Evolutionary conservation across 1,140 invertebrate species (phyloP).

Genomic region (Tetragonula clypearis): DNA sequence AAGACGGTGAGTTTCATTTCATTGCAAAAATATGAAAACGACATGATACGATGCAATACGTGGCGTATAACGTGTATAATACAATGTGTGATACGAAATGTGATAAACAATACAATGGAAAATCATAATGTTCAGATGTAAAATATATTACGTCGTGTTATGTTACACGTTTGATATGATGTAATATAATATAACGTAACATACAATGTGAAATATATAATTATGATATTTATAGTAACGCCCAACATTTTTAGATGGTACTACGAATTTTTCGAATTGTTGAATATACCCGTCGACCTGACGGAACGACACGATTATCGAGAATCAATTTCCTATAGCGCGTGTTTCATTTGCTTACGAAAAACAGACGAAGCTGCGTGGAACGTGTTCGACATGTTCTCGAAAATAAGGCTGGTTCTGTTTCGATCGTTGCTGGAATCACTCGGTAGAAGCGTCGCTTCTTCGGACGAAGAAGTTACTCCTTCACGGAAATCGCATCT

Average conservation of each 20-base stretch:
- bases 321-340: neutral
- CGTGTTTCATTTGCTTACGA: neutral
- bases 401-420: constrained; percentile 63
- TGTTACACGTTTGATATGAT: too few species aligned
- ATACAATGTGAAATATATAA: too few species aligned
- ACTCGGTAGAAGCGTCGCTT: constrained; percentile 25
- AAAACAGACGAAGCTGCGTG: constrained; percentile 37
- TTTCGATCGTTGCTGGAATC: constrained; percentile 64
- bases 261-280: neutral
- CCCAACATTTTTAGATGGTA: too few species aligned
- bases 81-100: too few species aligned
- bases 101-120: too few species aligned
- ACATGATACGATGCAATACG: neutral
- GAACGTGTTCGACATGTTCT: constrained; percentile 67
- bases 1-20: constrained; percentile 5
- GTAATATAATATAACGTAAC: too few species aligned
- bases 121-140: too few species aligned
- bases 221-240: too few species aligned
- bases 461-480: neutral
- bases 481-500: neutral
- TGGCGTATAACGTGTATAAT: neutral
- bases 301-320: neutral
- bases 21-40: neutral
- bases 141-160: too few species aligned
- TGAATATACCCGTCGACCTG: neutral